Base-by-base conservation (phyloP, 2,113 vertebrate species). In the Xiphorhynchus elegans region DNA sequence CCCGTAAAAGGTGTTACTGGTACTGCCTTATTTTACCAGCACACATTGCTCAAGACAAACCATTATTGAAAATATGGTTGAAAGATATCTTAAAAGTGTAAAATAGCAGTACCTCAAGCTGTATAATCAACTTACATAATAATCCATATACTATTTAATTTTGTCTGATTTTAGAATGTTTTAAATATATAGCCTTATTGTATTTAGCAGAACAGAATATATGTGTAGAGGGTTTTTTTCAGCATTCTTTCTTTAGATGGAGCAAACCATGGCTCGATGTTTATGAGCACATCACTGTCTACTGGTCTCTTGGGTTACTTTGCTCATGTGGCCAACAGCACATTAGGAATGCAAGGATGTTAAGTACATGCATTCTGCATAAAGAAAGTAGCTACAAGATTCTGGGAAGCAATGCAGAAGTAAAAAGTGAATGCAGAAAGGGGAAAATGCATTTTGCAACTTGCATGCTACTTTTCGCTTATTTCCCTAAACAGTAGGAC, bases 1-100 rank as follows among this genome's bases (percentile, higher is more conserved):
- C 99, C 98, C 72, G 98, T 98, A 98, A 98, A 96, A 88, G 97
- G 95, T 96, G 89, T 97, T 97, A 95, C 96, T 97, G 96, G 89
- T 96, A 96, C 89, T 95, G 95, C 91, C 90, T 95, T 95, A 56
- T 93, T 96, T 98, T 98, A 97, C 97, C 97, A 98, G 96, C 96
- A 97, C 83, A 59, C 17, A 4, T 92, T 95, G 91, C 95, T 91
- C 52, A 96, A 96, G 92, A 85, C 94, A 96, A 96, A 96, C 93
- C 92, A 92, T 96, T 95, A 93, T 93, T 95, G 87, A 75, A 90
- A 96, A 91, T 89, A 94, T 28, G 12, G 26, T 90, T 84, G 80
- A 95, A 88, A 97, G 72, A 78, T 70, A 63, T 52, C 94, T 94
- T 47, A 37, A 89, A 88, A 55, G 60, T 95, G 53, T 87, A 74